These are phyloP conservation scores for Ichneumon xanthorius DNA, from an alignment of 2,888 invertebrate species.

Conservation along the genomic window DNA sequence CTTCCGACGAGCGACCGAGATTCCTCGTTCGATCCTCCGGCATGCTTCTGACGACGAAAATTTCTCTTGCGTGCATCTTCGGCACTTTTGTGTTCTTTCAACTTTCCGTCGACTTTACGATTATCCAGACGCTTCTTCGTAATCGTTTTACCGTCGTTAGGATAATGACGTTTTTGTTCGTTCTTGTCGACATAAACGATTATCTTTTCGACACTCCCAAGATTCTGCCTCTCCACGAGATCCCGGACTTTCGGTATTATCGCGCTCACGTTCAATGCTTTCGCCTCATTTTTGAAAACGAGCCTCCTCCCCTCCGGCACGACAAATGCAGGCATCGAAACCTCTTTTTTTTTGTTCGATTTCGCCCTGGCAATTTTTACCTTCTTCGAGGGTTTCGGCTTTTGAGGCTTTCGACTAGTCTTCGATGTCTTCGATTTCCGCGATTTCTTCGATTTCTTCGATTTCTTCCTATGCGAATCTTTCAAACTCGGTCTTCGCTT, in stretches of 20 bases:
- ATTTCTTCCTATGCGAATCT: neutral
- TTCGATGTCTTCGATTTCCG: neutral
- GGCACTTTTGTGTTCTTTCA: slow-evolving; percentile 14
- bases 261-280: slow-evolving; percentile 58
- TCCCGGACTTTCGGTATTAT: slow-evolving; percentile 69
- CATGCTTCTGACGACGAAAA: slow-evolving; percentile 32
- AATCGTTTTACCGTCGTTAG: slow-evolving; percentile 11
- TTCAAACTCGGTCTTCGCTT: neutral
- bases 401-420: neutral
- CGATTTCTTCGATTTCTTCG: too few relatives aligned
- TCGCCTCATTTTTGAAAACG: slow-evolving; percentile 51
- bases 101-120: neutral
- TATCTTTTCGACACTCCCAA: slow-evolving; percentile 72
- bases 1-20: neutral
- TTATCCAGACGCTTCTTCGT: neutral
- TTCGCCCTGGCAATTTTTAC: neutral
- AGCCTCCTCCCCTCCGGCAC: slow-evolving; percentile 11
- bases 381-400: neutral
- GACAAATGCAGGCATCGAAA: slow-evolving; percentile 5
- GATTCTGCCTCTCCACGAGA: slow-evolving; percentile 69
- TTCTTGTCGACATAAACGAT: slow-evolving; percentile 73
- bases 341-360: slow-evolving; percentile 15
- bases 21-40: neutral
- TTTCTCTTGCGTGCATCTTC: neutral
- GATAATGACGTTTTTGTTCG: slow-evolving; percentile 49